Conservation (phyloP, 2,888 invertebrate species). For the Hydriomena furcata region DNA sequence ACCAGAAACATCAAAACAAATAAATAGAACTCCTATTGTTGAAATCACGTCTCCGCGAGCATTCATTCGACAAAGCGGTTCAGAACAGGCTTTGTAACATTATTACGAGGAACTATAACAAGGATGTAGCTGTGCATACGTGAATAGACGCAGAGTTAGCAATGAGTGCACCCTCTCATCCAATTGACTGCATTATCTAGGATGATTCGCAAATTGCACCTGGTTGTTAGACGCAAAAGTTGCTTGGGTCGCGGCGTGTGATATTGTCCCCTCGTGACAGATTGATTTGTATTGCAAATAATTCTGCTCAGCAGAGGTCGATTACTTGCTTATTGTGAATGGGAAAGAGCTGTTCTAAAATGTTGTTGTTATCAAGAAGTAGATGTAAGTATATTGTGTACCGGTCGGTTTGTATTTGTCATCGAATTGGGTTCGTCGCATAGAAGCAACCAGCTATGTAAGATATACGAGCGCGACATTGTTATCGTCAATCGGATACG, state of each 20-base stretch:
- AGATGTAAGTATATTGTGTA: constrained; percentile 9
- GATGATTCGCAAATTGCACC: constrained; percentile 15
- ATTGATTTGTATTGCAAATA: background rate
- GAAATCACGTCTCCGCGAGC: no score
- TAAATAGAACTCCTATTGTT: no score
- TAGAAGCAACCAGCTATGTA: no score
- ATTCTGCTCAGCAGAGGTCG: no score
- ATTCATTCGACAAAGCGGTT: background rate
- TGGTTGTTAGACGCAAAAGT: background rate
- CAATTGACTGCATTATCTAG: constrained; percentile 17
- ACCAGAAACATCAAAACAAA: no score
- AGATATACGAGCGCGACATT: no score
- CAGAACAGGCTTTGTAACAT: background rate
- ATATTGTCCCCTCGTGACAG: background rate
- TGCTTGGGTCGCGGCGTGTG: background rate
- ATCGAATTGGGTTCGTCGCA: no score
- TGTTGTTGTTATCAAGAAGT: constrained; percentile 10
- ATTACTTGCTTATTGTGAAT: background rate
- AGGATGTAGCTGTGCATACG: background rate
- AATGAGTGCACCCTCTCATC: constrained; percentile 1
- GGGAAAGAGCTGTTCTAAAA: background rate
- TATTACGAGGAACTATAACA: background rate
- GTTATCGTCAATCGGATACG: no score
- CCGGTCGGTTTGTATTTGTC: no score
- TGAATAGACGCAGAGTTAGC: background rate